Conservation (phyloP, 2,888 invertebrate genomes). For the Sphaerophoria rueppellii region DNA sequence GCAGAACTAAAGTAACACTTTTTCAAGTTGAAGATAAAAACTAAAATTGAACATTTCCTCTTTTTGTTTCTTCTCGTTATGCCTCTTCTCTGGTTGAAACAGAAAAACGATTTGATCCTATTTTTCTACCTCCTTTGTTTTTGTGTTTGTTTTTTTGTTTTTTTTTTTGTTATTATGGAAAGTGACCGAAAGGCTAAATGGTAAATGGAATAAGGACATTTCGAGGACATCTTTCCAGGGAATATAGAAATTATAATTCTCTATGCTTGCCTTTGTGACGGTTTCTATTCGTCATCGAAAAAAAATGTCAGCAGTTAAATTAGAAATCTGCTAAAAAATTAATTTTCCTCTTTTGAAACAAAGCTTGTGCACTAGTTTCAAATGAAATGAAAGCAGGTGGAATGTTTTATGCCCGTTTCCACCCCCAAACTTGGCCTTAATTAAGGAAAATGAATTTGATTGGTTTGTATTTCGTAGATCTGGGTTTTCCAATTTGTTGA, state of each 20-base stretch:
- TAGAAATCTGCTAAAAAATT: too few relatives aligned
- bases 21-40: slow-evolving; percentile 32
- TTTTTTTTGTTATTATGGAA: slow-evolving; percentile 1
- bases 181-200: slow-evolving; percentile 25
- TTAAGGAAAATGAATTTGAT: too few relatives aligned
- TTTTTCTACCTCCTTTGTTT: slow-evolving; percentile 25
- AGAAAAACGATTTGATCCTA: slow-evolving; percentile 19
- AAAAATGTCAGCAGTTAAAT: too few relatives aligned
- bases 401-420: too few relatives aligned
- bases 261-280: too few relatives aligned
- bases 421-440: too few relatives aligned
- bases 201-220: slow-evolving; percentile 22
- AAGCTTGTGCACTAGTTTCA: too few relatives aligned
- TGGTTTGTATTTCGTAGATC: too few relatives aligned
- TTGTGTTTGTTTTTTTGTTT: slow-evolving; percentile 14
- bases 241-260: slow-evolving; percentile 30
- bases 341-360: too few relatives aligned
- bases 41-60: slow-evolving; percentile 51
- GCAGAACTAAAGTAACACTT: neutral
- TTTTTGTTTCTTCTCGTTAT: slow-evolving; percentile 2
- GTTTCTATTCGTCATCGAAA: too few relatives aligned
- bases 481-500: too few relatives aligned
- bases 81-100: neutral
- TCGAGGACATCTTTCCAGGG: slow-evolving; percentile 46
- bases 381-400: too few relatives aligned